These are phyloP conservation scores for Agapetus fuscipes DNA, from an alignment of 2,888 invertebrate species.

Conservation along the genomic window DNA sequence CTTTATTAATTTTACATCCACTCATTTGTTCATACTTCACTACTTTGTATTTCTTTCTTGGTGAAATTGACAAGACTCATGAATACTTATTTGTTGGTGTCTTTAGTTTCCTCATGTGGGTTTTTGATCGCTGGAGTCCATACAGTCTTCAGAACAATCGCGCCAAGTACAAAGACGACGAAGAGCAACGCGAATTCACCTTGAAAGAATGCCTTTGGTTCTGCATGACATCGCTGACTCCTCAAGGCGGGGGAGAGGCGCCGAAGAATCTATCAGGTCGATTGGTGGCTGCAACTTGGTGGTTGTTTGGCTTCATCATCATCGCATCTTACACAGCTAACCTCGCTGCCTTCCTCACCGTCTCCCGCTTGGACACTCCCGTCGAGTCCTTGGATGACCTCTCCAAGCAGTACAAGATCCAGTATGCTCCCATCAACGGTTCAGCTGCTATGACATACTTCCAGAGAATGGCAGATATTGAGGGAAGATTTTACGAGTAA, in stretches of 20 bases:
- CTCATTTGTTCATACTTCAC: no score
- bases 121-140: constrained; percentile 95
- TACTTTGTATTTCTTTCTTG: no score
- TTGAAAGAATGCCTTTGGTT: constrained; percentile 97
- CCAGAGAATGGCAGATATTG: constrained; percentile 91
- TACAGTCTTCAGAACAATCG: constrained; percentile 94
- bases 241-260: constrained; percentile 90
- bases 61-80: no score
- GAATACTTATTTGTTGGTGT: no score
- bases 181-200: constrained; percentile 89
- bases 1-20: no score
- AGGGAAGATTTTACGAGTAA: constrained; percentile 89
- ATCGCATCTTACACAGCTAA: constrained; percentile 99
- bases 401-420: constrained; percentile 91
- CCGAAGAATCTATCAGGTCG: constrained; percentile 94
- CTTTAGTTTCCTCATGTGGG: constrained; percentile 82
- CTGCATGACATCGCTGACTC: constrained; percentile 96
- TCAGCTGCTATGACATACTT: constrained; percentile 91
- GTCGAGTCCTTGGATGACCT: constrained; percentile 91
- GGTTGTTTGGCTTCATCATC: constrained; percentile 98
- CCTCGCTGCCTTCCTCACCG: constrained; percentile 92
- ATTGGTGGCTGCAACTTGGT: constrained; percentile 95
- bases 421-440: constrained; percentile 85
- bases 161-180: constrained; percentile 85
- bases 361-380: constrained; percentile 84